Evolutionary conservation across 2,113 vertebrate genomes (phyloP).

Genomic region (Apteryx owenii): DNA sequence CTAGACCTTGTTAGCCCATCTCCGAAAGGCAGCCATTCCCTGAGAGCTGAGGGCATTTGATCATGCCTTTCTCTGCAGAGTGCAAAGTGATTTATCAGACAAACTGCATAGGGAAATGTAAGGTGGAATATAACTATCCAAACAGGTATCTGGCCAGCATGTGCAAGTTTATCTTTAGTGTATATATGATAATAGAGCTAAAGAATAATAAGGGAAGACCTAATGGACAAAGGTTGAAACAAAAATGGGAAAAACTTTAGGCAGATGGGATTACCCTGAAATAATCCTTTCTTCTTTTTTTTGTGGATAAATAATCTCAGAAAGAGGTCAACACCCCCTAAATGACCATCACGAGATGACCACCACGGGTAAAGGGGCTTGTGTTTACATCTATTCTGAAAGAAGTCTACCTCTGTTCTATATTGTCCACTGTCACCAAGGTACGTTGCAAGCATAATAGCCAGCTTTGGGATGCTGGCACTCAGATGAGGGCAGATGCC

Average conservation of each 20-base stretch:
- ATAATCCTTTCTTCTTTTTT: not conserved
- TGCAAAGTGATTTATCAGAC: not conserved
- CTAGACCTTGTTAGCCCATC: not conserved
- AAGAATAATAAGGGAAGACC: not conserved
- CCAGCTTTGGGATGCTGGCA: not conserved
- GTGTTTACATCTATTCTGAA: not conserved
- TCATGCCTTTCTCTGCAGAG: not conserved
- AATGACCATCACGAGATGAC: not conserved
- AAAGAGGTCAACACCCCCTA: not conserved
- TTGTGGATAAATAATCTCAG: not conserved
- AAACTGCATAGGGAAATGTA: not conserved
- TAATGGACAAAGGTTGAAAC: not conserved
- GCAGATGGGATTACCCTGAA: not conserved
- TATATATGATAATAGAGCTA: not conserved
- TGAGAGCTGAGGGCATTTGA: not conserved
- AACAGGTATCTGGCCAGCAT: not conserved
- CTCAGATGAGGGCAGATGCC: not conserved
- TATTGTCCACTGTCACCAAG: not conserved
- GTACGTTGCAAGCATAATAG: not conserved
- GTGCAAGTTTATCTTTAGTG: not conserved
- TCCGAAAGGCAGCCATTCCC: not conserved
- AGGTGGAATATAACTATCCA: not conserved
- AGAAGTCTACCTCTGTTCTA: not conserved
- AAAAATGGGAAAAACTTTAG: not conserved
- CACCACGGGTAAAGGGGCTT: not conserved